Conservation (phyloP, 2,888 invertebrate genomes). For the Polylopha cassiicola region DNA sequence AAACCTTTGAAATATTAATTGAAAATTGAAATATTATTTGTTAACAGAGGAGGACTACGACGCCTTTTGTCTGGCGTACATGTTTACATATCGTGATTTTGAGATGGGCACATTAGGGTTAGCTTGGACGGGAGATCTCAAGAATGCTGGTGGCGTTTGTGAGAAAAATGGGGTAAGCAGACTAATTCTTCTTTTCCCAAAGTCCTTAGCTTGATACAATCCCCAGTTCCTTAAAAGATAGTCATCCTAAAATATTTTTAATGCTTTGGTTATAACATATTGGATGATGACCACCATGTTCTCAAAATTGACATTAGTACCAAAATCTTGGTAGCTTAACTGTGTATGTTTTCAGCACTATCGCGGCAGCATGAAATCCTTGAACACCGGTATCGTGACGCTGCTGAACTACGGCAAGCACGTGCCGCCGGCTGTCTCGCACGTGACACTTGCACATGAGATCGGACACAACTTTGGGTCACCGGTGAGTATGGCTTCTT, state of each 20-base stretch:
- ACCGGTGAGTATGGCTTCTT: constrained; percentile 78
- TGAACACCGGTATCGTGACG: constrained; percentile 99
- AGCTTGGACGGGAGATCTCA: constrained; percentile 98
- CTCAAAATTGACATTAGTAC: no score
- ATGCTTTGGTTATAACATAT: no score
- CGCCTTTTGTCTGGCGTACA: constrained; percentile 98
- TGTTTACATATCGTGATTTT: constrained; percentile 98
- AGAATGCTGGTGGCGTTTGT: constrained; percentile 98
- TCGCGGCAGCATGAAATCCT: constrained; percentile 92
- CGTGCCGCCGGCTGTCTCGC: constrained; percentile 98
- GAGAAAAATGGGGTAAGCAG: constrained; percentile 94
- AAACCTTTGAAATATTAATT: constrained; percentile 17
- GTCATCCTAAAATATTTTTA: neutral
- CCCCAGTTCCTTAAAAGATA: neutral
- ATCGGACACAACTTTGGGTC: constrained; percentile 99
- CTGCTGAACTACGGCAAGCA: constrained; percentile 98
- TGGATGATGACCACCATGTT: no score
- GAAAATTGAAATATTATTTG: constrained; percentile 34
- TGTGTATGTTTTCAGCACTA: constrained; percentile 94
- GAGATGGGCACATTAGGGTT: constrained; percentile 97
- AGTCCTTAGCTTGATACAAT: neutral
- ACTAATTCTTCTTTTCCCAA: neutral
- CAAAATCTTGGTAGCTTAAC: no score
- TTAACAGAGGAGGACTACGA: constrained; percentile 96
- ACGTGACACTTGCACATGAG: constrained; percentile 98